Conservation (phyloP, 2,113 vertebrate species). For the Pseudopodoces humilis region DNA sequence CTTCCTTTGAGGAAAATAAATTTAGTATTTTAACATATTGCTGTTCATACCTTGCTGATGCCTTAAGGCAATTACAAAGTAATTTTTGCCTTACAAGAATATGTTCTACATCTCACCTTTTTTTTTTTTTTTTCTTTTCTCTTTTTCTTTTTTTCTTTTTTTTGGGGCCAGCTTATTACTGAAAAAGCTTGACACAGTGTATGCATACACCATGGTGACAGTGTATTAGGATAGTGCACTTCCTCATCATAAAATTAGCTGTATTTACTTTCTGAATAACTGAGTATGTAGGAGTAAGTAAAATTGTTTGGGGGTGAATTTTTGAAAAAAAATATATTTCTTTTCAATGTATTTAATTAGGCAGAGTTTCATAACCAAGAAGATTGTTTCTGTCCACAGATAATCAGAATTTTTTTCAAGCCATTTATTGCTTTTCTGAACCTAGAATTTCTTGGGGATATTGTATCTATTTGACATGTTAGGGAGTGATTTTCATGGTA, state of each 20-base stretch:
- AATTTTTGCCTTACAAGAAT: background rate
- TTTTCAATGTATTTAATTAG: background rate
- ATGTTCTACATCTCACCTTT: background rate
- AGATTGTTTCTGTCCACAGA: background rate
- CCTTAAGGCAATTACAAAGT: background rate
- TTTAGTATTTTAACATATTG: background rate
- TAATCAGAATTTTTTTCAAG: background rate
- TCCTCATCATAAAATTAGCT: background rate
- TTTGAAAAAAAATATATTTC: background rate
- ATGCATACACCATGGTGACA: background rate
- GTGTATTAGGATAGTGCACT: background rate
- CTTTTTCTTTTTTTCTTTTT: background rate
- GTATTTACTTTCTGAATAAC: background rate
- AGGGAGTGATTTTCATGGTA: background rate
- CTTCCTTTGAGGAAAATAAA: constrained; percentile 25
- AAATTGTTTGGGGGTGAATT: background rate
- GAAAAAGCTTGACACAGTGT: background rate
- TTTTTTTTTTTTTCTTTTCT: background rate
- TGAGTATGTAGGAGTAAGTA: background rate
- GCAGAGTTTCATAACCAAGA: background rate
- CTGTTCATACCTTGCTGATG: background rate
- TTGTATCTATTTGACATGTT: background rate
- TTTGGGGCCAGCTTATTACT: background rate
- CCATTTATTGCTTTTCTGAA: background rate
- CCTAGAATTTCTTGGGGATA: background rate